Percentiles rank a stretch among this genome's conserved stretches.
phyloP scores from a whole-genome alignment of 2,113 vertebrate genomes.

The Atherinomorus stipes region DNA sequence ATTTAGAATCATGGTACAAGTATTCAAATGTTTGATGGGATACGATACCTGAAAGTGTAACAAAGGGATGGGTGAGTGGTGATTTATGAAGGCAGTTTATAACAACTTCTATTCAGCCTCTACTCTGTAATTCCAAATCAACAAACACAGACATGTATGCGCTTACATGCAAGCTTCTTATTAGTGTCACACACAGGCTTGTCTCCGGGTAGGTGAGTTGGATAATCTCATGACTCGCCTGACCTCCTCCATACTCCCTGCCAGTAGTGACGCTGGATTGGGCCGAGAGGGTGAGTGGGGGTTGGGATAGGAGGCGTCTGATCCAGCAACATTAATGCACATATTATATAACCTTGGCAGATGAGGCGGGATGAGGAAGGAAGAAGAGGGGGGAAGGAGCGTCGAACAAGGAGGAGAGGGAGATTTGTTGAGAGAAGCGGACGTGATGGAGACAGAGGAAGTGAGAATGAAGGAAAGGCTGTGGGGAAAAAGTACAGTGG shows the following conservation, averaged over 20 bases:
- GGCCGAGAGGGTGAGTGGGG: conserved; percentile 34
- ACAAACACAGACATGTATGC: conserved; percentile 14
- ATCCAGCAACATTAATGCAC: conserved; percentile 48
- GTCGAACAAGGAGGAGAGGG: conserved; percentile 5
- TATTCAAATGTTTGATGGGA: background rate
- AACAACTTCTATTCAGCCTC: conserved; percentile 44
- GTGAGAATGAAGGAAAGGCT: conserved; percentile 45
- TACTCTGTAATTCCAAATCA: conserved; percentile 47
- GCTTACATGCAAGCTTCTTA: conserved; percentile 20
- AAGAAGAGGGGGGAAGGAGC: conserved; percentile 22
- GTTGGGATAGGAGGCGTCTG: conserved; percentile 21
- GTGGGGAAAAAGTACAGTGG: conserved; percentile 51
- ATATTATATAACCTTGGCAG: conserved; percentile 75
- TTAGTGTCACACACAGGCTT: conserved; percentile 42
- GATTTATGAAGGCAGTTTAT: conserved; percentile 65
- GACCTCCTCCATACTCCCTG: conserved; percentile 72
- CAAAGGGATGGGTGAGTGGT: conserved; percentile 17
- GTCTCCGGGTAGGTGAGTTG: conserved; percentile 75
- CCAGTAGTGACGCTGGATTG: conserved; percentile 64
- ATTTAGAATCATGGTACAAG: too few species aligned
- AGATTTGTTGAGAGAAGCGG: conserved; percentile 24
- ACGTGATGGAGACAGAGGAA: conserved; percentile 56
- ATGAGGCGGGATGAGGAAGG: conserved; percentile 38
- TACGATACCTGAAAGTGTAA: conserved; percentile 12
- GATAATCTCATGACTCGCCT: conserved; percentile 80